phyloP scores from a whole-genome alignment of 2,888 invertebrate species.

The Drosophila mercatorum region DNA sequence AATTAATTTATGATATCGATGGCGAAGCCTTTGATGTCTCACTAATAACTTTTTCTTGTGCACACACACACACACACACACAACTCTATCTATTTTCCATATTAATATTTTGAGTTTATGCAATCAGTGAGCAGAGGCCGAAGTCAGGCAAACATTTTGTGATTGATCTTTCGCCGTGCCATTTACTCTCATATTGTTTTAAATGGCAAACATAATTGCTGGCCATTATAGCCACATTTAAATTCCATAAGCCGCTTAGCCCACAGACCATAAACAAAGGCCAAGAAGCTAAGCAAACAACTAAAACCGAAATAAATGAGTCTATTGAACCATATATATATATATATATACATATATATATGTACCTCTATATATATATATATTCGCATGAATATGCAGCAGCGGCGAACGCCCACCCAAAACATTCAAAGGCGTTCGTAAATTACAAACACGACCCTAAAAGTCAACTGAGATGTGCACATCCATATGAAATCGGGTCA shows the following conservation, averaged over 20 bases:
- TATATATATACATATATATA: background rate
- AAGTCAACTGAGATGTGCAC: constrained; percentile 37
- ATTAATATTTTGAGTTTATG: constrained; percentile 43
- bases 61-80: background rate
- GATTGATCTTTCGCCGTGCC: constrained; percentile 34
- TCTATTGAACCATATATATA: constrained; percentile 39
- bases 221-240: constrained; percentile 53
- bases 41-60: constrained; percentile 56
- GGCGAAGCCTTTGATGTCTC: constrained; percentile 58
- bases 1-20: constrained; percentile 73
- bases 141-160: background rate
- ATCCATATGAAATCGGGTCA: constrained; percentile 64
- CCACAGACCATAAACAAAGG: constrained; percentile 4
- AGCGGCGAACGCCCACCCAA: constrained; percentile 61
- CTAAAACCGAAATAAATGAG: constrained; percentile 41
- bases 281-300: constrained; percentile 45
- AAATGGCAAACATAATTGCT: constrained; percentile 33
- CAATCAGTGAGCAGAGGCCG: constrained; percentile 29
- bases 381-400: constrained; percentile 29
- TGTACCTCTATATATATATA: background rate
- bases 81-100: constrained; percentile 44
- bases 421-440: constrained; percentile 32
- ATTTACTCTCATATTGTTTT: constrained; percentile 22
- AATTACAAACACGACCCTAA: constrained; percentile 18
- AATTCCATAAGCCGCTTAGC: constrained; percentile 57